Percentiles rank a stretch among this genome's conserved stretches.
phyloP scores from a whole-genome alignment of 2,888 invertebrate species.

The Lithosia quadra region DNA sequence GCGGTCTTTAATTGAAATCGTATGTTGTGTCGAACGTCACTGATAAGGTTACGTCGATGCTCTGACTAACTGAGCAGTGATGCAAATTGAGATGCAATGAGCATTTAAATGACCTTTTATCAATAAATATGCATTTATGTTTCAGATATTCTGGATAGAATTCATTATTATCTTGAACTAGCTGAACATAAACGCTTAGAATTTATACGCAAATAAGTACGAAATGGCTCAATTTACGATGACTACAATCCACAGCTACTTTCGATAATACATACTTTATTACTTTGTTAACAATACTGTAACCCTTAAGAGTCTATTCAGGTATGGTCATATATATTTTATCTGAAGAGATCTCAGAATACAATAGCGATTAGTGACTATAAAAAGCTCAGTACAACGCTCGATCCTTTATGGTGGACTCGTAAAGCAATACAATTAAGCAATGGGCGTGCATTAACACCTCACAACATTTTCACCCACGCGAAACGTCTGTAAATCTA shows the following conservation, averaged over 20 bases:
- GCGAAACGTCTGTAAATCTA: slow-evolving; percentile 64
- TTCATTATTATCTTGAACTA: not conserved
- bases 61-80: slow-evolving; percentile 57
- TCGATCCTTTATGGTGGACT: slow-evolving; percentile 75
- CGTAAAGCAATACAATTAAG: slow-evolving; percentile 84
- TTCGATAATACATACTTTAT: slow-evolving; percentile 60
- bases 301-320: slow-evolving; percentile 50
- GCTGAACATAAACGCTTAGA: not conserved
- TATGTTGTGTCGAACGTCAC: slow-evolving; percentile 80
- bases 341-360: slow-evolving; percentile 63
- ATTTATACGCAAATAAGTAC: too few relatives aligned
- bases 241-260: slow-evolving; percentile 47
- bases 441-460: slow-evolving; percentile 84
- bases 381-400: slow-evolving; percentile 69
- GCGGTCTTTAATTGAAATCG: slow-evolving; percentile 85
- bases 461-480: slow-evolving; percentile 79
- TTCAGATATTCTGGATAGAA: not conserved
- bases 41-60: slow-evolving; percentile 76
- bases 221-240: slow-evolving; percentile 49
- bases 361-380: slow-evolving; percentile 78
- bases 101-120: slow-evolving; percentile 32
- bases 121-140: not conserved
- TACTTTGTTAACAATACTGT: slow-evolving; percentile 48
- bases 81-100: slow-evolving; percentile 67
- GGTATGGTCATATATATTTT: slow-evolving; percentile 56